Conservation (phyloP, 1,140 invertebrate genomes). For the Drosophila littoralis region DNA sequence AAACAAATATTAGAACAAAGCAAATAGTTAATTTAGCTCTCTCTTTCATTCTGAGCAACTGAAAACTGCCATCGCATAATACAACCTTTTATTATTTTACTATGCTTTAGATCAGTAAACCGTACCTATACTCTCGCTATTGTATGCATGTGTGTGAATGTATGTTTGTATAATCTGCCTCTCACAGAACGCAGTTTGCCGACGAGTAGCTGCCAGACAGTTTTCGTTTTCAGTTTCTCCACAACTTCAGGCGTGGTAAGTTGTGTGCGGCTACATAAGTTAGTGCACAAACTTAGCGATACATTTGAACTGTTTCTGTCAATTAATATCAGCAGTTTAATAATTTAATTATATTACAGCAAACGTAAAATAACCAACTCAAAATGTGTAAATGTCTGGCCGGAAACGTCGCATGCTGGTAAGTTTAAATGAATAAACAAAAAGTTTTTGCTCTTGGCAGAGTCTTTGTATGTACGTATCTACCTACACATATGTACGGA, state of each 20-base stretch:
- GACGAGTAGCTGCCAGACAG: slow-evolving; percentile 22
- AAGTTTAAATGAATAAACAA: slow-evolving; percentile 42
- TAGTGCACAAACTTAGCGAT: neutral
- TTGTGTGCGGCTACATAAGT: slow-evolving; percentile 3
- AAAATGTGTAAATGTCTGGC: slow-evolving; percentile 77
- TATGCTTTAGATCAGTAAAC: too few species aligned
- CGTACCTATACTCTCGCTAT: too few species aligned
- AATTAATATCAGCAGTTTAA: neutral
- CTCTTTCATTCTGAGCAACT: too few species aligned
- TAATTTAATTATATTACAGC: slow-evolving; percentile 28
- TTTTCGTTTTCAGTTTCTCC: slow-evolving; percentile 41
- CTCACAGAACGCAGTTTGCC: slow-evolving; percentile 17
- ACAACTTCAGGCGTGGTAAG: slow-evolving; percentile 37
- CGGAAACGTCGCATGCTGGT: slow-evolving; percentile 76
- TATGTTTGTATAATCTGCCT: neutral
- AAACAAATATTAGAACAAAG: too few species aligned
- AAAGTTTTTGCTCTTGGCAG: neutral
- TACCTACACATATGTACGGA: slow-evolving; percentile 4
- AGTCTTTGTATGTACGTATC: neutral
- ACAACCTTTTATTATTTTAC: too few species aligned
- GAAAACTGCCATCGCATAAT: too few species aligned
- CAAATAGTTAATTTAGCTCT: too few species aligned
- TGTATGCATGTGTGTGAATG: neutral
- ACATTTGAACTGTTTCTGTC: neutral
- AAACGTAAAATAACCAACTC: slow-evolving; percentile 21